Evolutionary conservation across 2,888 invertebrate species (phyloP).

Genomic region (Polymixis flavicincta): DNA sequence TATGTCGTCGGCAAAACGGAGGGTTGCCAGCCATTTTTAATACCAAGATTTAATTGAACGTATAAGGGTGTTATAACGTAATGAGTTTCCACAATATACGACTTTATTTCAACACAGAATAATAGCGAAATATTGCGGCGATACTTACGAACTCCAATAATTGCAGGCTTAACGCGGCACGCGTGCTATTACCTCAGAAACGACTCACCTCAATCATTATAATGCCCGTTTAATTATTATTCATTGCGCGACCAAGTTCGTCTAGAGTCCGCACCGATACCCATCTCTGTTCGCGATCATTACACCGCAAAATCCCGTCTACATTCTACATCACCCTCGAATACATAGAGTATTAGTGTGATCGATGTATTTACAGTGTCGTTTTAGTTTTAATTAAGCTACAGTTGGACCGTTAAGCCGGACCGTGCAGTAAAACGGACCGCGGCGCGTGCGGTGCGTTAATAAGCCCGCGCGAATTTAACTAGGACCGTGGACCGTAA

Average conservation of each 20-base stretch:
- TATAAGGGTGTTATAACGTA: slow-evolving; percentile 34
- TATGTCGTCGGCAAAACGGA: no score
- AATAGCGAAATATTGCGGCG: slow-evolving; percentile 76
- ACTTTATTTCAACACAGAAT: slow-evolving; percentile 71
- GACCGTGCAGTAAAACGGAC: slow-evolving; percentile 83
- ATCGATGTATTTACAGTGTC: slow-evolving; percentile 83
- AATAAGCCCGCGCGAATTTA: slow-evolving; percentile 84
- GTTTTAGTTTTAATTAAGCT: slow-evolving; percentile 89
- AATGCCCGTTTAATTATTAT: slow-evolving; percentile 83
- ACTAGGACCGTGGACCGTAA: slow-evolving; percentile 81
- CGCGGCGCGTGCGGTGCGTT: slow-evolving; percentile 79
- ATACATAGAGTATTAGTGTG: slow-evolving; percentile 77
- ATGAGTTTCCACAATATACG: slow-evolving; percentile 59
- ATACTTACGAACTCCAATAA: slow-evolving; percentile 84
- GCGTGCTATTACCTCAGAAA: slow-evolving; percentile 80
- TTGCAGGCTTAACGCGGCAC: slow-evolving; percentile 80
- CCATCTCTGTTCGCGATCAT: slow-evolving; percentile 73
- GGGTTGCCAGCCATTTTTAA: no score
- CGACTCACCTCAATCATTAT: slow-evolving; percentile 81
- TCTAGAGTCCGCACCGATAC: slow-evolving; percentile 73
- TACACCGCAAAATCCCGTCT: slow-evolving; percentile 73
- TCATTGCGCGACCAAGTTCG: slow-evolving; percentile 74
- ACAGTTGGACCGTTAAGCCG: slow-evolving; percentile 80
- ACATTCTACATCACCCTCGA: slow-evolving; percentile 73
- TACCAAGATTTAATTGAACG: slow-evolving; percentile 53